Base-by-base conservation (phyloP, 2,888 invertebrate species). In the Microctonus hyperodae region DNA sequence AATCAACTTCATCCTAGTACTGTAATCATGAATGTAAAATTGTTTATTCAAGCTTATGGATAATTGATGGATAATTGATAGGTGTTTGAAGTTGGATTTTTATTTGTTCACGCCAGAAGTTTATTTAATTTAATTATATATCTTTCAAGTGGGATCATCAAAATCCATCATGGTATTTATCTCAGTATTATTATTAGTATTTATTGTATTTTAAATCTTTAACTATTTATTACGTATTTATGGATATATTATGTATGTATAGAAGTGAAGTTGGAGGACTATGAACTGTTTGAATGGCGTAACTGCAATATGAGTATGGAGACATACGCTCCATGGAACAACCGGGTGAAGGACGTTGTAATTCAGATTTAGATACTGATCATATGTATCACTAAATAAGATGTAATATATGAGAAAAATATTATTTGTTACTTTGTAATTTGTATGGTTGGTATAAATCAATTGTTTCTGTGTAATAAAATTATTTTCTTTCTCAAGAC, bases 321-420 rank as follows among this genome's bases (percentile, higher is more conserved):
- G 23, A 64, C 48, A 61, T 55, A 66, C 50, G 64, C 56, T 66
- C 16, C 59, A 66, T 31, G 59, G 22, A 57, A 37, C 48, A 74
- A 76, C 69, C 75, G 75, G 75, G 74, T 71, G 74, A 78, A 76
- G 76, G 75, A 73, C 72, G 25, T 25, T 10, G n/a, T 25, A 51
- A 51, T 51, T 6, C 51, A 51, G 33, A 53, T 59, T 60, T 71
- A 67, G 51, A 37, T 28, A 62, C 69, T n/a, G n/a, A n/a, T 57
- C 50, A 73, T 73, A 63, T 9, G 50, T 22, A 31, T 10, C 48
- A 22, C 10, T 48, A 4, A 53, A 56, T 20, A 40, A 68, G 9
- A 58, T 37, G n/a, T n/a, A 11, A 55, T 20, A 28, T 9, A 50
- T 7, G 53, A 25, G 2, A 23, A 40, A 1, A 53, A n/a, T n/a